These are phyloP conservation scores for Cenopis cana DNA, from an alignment of 2,888 invertebrate genomes.

Conservation along the genomic window DNA sequence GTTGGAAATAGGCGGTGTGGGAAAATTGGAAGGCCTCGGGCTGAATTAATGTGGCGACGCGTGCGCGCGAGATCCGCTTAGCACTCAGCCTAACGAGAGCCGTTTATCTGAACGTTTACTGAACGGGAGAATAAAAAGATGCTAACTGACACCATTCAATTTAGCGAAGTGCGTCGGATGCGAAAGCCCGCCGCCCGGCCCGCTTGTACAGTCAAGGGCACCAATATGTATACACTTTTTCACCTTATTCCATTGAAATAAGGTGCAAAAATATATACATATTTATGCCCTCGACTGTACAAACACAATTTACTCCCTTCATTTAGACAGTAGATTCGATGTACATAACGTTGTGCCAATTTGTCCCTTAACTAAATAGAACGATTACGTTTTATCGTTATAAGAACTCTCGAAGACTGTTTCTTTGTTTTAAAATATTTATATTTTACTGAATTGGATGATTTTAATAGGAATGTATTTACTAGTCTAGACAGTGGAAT, in stretches of 20 bases:
- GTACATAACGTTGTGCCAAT: constrained; percentile 49
- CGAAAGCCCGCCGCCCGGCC: constrained; percentile 44
- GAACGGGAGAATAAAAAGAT: constrained; percentile 55
- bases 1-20: constrained; percentile 41
- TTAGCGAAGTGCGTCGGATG: constrained; percentile 56
- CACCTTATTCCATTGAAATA: too few relatives aligned
- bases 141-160: constrained; percentile 61
- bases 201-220: too few relatives aligned
- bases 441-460: constrained; percentile 58
- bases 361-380: constrained; percentile 46
- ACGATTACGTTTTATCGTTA: constrained; percentile 44
- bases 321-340: constrained; percentile 55
- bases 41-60: constrained; percentile 55
- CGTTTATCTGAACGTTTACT: constrained; percentile 58
- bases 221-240: too few relatives aligned
- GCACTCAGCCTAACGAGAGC: constrained; percentile 56
- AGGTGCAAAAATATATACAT: too few relatives aligned
- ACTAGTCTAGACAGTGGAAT: constrained; percentile 64
- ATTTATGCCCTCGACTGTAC: constrained; percentile 50
- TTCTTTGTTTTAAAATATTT: constrained; percentile 63
- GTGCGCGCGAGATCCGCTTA: constrained; percentile 55
- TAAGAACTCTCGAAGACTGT: constrained; percentile 60
- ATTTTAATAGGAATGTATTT: constrained; percentile 42
- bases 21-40: constrained; percentile 50
- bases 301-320: constrained; percentile 60